Evolutionary conservation across 2,113 vertebrate genomes (phyloP).

Genomic region (Albula glossodonta): DNA sequence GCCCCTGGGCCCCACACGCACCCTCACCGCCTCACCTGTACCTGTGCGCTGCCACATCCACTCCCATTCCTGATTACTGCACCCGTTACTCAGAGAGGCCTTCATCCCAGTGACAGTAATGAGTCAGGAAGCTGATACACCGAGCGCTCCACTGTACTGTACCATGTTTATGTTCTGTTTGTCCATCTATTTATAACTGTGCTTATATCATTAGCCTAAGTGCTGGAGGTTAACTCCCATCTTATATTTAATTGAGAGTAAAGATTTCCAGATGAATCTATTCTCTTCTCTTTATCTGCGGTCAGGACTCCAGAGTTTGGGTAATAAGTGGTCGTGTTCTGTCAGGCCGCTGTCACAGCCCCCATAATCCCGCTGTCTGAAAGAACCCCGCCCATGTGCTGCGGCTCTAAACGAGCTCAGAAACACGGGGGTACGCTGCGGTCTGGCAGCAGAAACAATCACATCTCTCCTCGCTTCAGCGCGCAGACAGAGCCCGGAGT

Average conservation of each 20-base stretch:
- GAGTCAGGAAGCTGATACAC: not conserved
- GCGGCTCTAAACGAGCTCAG: not conserved
- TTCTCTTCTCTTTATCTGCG: too few relatives aligned
- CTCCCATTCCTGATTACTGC: not conserved
- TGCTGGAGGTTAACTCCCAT: too few relatives aligned
- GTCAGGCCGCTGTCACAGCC: too few relatives aligned
- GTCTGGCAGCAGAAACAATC: not conserved
- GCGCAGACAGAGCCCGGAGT: not conserved
- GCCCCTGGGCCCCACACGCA: conserved; percentile 2
- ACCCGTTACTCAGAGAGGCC: not conserved
- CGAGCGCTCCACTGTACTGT: too few relatives aligned
- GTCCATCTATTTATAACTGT: too few relatives aligned
- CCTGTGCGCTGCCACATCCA: conserved; percentile 4
- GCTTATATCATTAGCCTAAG: too few relatives aligned
- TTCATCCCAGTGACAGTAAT: not conserved
- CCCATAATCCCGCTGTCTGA: too few relatives aligned
- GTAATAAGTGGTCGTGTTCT: too few relatives aligned
- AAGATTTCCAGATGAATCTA: too few relatives aligned
- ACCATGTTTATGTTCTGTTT: not conserved
- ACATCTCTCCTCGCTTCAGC: not conserved
- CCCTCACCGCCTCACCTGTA: not conserved
- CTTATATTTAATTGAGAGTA: too few relatives aligned
- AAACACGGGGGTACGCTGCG: not conserved
- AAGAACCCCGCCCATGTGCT: too few relatives aligned
- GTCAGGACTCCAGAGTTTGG: too few relatives aligned